Evolutionary conservation across 2,888 invertebrate species (phyloP).

Genomic region (Andrena praecox): DNA sequence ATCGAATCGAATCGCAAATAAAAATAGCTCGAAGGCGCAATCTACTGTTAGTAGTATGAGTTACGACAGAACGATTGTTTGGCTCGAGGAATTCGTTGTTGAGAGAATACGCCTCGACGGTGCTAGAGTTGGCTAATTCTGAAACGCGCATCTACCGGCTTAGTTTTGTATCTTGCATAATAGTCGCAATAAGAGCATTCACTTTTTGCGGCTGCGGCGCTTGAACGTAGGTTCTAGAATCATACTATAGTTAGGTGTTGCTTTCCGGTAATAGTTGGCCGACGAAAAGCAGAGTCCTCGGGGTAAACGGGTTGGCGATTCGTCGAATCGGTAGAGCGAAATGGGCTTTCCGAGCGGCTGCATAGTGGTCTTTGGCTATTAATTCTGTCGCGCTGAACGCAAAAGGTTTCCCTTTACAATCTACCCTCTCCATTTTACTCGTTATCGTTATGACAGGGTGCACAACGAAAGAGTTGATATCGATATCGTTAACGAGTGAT

Average conservation of each 20-base stretch:
- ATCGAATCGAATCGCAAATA: slow-evolving; percentile 17
- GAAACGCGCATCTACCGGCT: not conserved
- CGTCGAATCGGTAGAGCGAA: slow-evolving; percentile 16
- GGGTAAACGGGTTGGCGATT: slow-evolving; percentile 28
- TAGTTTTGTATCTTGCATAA: not conserved
- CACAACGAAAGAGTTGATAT: slow-evolving; percentile 17
- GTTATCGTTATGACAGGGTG: too few relatives aligned
- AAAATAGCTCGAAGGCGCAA: slow-evolving; percentile 27
- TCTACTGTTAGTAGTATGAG: not conserved
- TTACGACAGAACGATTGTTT: slow-evolving; percentile 7
- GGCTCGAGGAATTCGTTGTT: not conserved
- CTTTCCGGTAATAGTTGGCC: slow-evolving; percentile 32
- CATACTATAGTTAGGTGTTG: slow-evolving; percentile 16
- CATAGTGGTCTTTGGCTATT: slow-evolving; percentile 14
- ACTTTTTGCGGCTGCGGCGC: not conserved
- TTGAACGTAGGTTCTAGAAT: too few relatives aligned
- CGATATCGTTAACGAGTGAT: slow-evolving; percentile 46
- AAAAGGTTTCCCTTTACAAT: slow-evolving; percentile 26
- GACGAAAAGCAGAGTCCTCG: not conserved
- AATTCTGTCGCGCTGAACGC: slow-evolving; percentile 40
- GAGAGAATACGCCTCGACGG: not conserved
- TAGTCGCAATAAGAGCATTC: not conserved
- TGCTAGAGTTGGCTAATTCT: slow-evolving; percentile 1
- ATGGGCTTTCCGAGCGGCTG: not conserved
- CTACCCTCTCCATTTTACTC: not conserved